Evolutionary conservation across 2,797 vertebrate genomes (phyloP), one percentile per base, ranked within the genome.

Genomic region (Poecile montanus): DNA sequence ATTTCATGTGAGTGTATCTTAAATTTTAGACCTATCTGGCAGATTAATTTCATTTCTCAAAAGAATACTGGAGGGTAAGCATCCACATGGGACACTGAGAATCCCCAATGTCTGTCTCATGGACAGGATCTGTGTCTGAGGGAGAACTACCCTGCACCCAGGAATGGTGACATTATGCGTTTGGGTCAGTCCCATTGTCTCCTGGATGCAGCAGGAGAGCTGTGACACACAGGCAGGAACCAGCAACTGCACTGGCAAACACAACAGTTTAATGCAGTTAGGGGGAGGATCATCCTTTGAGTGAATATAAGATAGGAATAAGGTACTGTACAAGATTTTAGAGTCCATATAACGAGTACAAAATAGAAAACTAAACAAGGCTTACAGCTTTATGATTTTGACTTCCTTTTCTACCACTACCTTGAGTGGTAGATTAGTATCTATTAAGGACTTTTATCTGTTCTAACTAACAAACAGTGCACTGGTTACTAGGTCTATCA

Each of bases 151-250:
- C 5, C 5, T 13, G 30, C 60, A 5, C n/a, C 21, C 3, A 2
- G 57, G 53, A 68, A 19, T 0, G 2, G 56, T 6, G 40, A 57
- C 0, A 0, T n/a, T 5, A 25, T 0, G 13, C 2, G 0, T 50
- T 14, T 15, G 44, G 23, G 21, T 17, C 2, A 5, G 66, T 50
- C 65, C 15, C 65, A 4, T 5, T 53, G 1, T 34, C 54, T n/a
- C 70, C 82, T 36, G 72, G 57, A 38, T 47, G 57, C 85, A 40
- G 65, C 3, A 13, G 88, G 74, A 96, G 40, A 34, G 17, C 70
- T 93, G 42, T 34, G 73, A 75, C 86, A 74, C 58, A 58, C 15
- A 21, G 78, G 56, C 29, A 72, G 76, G 76, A 75, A 40, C 38
- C 9, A 47, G 50, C 48, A n/a, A 79, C 48, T 7, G 21, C 67